Conservation (phyloP, 2,797 vertebrate species). For the Choloepus didactylus region DNA sequence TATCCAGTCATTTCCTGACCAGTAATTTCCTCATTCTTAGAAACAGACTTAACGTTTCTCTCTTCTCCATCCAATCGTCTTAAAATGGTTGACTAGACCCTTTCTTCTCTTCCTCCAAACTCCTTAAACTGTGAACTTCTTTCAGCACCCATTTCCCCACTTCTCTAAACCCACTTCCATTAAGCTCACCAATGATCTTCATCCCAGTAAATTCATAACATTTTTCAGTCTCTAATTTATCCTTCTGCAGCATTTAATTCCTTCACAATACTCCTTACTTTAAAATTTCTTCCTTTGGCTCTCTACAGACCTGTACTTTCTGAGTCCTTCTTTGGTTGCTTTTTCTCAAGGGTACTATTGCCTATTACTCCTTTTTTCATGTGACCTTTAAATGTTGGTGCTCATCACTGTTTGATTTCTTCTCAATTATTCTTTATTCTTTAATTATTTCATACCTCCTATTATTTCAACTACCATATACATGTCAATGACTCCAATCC, state of each 20-base stretch:
- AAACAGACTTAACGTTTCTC: not conserved
- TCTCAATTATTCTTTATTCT: not conserved
- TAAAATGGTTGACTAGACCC: not conserved
- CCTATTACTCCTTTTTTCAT: not conserved
- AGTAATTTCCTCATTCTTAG: not conserved
- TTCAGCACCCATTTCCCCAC: not conserved
- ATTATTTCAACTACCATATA: not conserved
- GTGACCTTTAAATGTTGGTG: not conserved
- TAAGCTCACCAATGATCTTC: not conserved
- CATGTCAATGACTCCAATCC: not conserved
- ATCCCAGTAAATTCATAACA: not conserved
- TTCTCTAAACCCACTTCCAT: constrained; percentile 23
- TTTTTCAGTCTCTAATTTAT: not conserved
- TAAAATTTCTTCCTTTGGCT: not conserved
- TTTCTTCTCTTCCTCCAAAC: not conserved
- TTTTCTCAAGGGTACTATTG: not conserved
- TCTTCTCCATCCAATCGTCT: not conserved
- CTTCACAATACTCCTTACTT: not conserved
- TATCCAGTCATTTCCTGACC: not conserved
- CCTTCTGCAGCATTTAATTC: not conserved
- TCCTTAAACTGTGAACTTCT: not conserved
- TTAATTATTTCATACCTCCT: not conserved
- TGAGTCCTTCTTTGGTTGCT: not conserved
- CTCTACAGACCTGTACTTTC: not conserved
- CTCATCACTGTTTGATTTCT: not conserved